These are phyloP conservation scores for Serripes groenlandicus DNA, from an alignment of 2,888 invertebrate genomes.

Conservation along the genomic window DNA sequence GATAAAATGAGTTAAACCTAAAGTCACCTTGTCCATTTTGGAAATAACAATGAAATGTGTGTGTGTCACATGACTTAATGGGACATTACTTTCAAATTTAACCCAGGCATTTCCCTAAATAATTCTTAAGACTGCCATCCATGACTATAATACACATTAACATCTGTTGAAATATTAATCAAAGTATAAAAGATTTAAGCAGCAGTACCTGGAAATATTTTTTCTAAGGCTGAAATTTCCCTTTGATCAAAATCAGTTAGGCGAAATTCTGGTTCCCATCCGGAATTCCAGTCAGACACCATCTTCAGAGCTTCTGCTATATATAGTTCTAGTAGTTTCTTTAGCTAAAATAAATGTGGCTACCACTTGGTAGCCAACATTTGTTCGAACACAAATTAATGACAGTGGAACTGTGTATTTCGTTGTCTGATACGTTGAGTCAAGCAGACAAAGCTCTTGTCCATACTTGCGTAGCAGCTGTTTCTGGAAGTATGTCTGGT, in stretches of 20 bases:
- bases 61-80: no score
- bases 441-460: background rate
- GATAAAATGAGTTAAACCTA: no score
- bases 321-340: slow-evolving; percentile 7
- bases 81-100: no score
- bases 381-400: slow-evolving; percentile 1
- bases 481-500: slow-evolving; percentile 10
- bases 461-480: background rate
- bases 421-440: slow-evolving; percentile 13
- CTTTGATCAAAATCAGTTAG: slow-evolving; percentile 20
- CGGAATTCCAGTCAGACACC: background rate
- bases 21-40: no score
- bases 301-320: slow-evolving; percentile 11
- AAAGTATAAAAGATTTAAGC: no score
- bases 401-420: slow-evolving; percentile 9
- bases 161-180: no score
- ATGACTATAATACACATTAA: no score
- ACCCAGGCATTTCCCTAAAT: no score
- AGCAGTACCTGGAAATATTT: slow-evolving; percentile 21
- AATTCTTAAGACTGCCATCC: no score
- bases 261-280: slow-evolving; percentile 1
- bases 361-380: slow-evolving; percentile 11
- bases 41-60: no score
- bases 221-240: slow-evolving; percentile 31
- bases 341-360: slow-evolving; percentile 16